These are phyloP conservation scores for Papilio protenor DNA, from an alignment of 2,888 invertebrate genomes.

Conservation along the genomic window DNA sequence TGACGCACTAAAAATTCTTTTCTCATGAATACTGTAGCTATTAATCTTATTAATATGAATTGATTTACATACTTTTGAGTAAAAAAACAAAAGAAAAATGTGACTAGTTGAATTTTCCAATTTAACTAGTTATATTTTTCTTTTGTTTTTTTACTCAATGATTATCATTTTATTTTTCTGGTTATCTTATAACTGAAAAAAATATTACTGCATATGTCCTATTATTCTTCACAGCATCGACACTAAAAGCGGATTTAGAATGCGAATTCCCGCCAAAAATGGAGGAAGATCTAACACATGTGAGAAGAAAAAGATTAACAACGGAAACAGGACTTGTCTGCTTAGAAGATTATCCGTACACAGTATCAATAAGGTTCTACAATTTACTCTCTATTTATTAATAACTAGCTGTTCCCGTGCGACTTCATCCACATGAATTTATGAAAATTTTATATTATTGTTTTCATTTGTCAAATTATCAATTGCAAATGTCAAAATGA, in stretches of 20 bases:
- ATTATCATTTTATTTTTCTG: too few relatives aligned
- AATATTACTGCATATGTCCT: background rate
- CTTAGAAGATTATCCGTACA: conserved; percentile 78
- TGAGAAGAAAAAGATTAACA: conserved; percentile 73
- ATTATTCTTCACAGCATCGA: conserved; percentile 49
- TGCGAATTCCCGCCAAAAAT: conserved; percentile 78
- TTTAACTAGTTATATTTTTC: too few relatives aligned
- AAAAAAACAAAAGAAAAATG: too few relatives aligned
- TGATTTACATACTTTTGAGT: too few relatives aligned
- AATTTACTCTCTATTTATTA: background rate
- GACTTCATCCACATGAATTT: too few relatives aligned
- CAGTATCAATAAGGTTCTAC: conserved; percentile 72
- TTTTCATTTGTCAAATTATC: background rate
- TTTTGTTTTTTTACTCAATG: too few relatives aligned
- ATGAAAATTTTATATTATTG: background rate
- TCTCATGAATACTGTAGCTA: too few relatives aligned
- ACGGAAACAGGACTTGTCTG: conserved; percentile 76
- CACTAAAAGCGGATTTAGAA: conserved; percentile 65
- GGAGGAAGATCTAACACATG: conserved; percentile 74
- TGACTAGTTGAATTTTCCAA: too few relatives aligned
- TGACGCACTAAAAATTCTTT: too few relatives aligned
- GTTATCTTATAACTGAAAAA: background rate
- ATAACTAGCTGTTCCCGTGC: too few relatives aligned
- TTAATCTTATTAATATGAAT: too few relatives aligned
- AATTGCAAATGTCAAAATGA: too few relatives aligned